Conservation (phyloP, 2,797 vertebrate genomes). For the Anas capensis region DNA sequence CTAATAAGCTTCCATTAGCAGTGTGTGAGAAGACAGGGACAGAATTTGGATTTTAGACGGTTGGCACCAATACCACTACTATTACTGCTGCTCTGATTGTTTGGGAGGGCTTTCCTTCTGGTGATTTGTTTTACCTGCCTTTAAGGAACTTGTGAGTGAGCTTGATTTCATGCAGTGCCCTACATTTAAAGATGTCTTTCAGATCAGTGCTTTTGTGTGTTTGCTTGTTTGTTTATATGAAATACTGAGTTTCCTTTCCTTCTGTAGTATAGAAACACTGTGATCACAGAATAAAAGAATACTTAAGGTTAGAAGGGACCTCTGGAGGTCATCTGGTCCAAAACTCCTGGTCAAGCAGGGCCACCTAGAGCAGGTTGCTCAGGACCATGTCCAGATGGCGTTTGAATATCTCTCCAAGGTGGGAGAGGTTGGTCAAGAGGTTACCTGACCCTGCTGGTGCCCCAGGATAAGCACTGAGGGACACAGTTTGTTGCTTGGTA, state of each 20-base stretch:
- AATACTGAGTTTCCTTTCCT: background rate
- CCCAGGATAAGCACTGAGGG: background rate
- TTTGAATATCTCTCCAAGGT: background rate
- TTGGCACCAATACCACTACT: background rate
- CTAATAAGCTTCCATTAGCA: background rate
- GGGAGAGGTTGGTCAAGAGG: too few relatives aligned
- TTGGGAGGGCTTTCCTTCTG: background rate
- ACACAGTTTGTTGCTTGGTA: too few relatives aligned
- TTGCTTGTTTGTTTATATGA: background rate
- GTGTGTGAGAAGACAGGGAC: background rate
- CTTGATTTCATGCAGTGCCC: background rate
- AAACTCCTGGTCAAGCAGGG: background rate
- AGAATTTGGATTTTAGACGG: background rate
- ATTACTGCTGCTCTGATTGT: rapidly evolving
- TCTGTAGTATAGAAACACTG: background rate
- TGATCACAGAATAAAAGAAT: background rate
- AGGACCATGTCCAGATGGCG: too few relatives aligned
- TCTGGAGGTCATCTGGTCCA: background rate
- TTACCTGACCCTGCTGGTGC: background rate
- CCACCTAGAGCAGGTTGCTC: too few relatives aligned
- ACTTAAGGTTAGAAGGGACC: background rate
- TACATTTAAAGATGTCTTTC: background rate
- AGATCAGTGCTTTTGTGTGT: background rate
- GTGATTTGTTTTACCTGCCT: background rate
- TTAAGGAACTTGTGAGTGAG: background rate